Percentiles rank a stretch among this genome's conserved stretches.
Conservation (phyloP, 2,888 invertebrate species). For the Napeogenes inachia region DNA sequence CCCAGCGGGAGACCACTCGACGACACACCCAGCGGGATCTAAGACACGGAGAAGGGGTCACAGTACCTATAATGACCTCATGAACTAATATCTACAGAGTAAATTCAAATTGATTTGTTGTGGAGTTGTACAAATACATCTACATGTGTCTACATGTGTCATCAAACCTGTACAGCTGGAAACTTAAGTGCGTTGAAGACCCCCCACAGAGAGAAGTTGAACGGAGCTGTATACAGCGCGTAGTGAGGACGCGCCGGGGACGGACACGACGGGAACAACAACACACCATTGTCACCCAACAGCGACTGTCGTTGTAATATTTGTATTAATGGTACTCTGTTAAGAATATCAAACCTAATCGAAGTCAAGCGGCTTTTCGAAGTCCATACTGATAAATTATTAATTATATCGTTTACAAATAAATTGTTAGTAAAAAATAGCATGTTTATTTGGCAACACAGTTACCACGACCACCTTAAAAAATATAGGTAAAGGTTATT, state of each 20-base stretch:
- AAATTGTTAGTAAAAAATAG: too few relatives aligned
- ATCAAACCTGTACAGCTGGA: constrained; percentile 84
- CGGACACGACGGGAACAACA: constrained; percentile 89
- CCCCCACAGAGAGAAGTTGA: constrained; percentile 87
- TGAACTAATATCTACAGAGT: too few relatives aligned
- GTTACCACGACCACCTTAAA: not conserved
- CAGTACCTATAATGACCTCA: too few relatives aligned
- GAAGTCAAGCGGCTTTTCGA: too few relatives aligned
- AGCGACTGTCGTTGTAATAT: constrained; percentile 65
- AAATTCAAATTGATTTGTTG: too few relatives aligned
- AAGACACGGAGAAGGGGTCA: constrained; percentile 9
- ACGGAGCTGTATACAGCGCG: constrained; percentile 58
- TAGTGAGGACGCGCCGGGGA: constrained; percentile 82
- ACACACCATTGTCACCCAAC: constrained; percentile 86
- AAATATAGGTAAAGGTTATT: not conserved
- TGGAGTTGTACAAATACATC: not conserved
- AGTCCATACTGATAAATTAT: too few relatives aligned
- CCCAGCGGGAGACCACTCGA: constrained; percentile 85
- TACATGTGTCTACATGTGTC: too few relatives aligned
- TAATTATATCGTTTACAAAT: too few relatives aligned
- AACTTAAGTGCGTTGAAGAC: constrained; percentile 90
- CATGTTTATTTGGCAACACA: too few relatives aligned
- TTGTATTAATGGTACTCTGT: not conserved
- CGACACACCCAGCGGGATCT: constrained; percentile 87
- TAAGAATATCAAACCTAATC: too few relatives aligned